These are phyloP conservation scores for Dendrolimus houi DNA, from an alignment of 2,888 invertebrate species.

Conservation along the genomic window DNA sequence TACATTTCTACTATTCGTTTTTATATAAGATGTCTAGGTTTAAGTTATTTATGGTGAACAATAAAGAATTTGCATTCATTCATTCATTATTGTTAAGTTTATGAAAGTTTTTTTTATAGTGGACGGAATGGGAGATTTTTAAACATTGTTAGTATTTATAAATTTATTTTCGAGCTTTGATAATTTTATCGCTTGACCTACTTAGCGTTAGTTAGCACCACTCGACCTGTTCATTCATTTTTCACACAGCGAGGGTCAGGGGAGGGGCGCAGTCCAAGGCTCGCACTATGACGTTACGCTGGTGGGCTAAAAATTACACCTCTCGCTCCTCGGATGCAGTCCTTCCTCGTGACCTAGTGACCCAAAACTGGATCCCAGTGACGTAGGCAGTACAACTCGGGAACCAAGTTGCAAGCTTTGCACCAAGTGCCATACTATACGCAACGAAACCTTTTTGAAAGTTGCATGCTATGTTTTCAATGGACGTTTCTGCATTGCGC, in stretches of 20 bases:
- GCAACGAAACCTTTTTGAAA: constrained; percentile 33
- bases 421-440: constrained; percentile 10
- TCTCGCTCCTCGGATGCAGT: constrained; percentile 49
- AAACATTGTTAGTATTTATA: neutral
- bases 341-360: constrained; percentile 67
- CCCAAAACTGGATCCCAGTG: constrained; percentile 61
- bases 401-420: constrained; percentile 24
- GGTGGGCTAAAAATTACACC: constrained; percentile 50
- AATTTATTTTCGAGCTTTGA: neutral
- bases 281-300: constrained; percentile 55
- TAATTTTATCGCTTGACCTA: constrained; percentile 21
- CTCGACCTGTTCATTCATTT: constrained; percentile 67
- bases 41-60: too few species aligned
- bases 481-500: constrained; percentile 40
- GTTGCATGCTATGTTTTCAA: constrained; percentile 49
- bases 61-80: too few species aligned
- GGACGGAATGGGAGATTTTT: neutral
- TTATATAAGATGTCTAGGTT: too few species aligned
- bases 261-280: constrained; percentile 41
- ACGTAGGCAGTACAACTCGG: constrained; percentile 61
- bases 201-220: constrained; percentile 35
- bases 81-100: too few species aligned
- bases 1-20: too few species aligned
- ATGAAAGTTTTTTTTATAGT: neutral
- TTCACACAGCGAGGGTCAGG: constrained; percentile 27